phyloP scores from a whole-genome alignment of 2,113 vertebrate genomes.

The Zingel zingel region DNA sequence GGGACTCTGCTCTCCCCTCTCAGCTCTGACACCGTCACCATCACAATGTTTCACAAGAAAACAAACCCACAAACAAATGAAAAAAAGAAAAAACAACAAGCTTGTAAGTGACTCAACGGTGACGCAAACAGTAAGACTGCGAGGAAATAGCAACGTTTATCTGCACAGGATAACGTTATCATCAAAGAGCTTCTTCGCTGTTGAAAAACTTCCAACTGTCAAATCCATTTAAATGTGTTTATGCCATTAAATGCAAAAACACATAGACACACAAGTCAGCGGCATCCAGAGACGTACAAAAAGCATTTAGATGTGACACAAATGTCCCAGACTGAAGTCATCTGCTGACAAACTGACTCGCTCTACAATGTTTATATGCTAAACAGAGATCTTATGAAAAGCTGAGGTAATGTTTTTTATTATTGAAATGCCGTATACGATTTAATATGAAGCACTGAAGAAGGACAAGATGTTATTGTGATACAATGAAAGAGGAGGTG shows the following conservation, averaged over 20 bases:
- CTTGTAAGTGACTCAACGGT: not conserved
- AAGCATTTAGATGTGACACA: constrained; percentile 31
- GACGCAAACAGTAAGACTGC: constrained; percentile 23
- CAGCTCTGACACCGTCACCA: constrained; percentile 5
- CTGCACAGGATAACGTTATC: not conserved
- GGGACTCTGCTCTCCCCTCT: constrained; percentile 23
- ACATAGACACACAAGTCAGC: not conserved
- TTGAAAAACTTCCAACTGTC: constrained; percentile 8
- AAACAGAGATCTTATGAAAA: constrained; percentile 62
- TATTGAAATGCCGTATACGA: constrained; percentile 24
- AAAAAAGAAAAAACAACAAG: not conserved
- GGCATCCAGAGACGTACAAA: constrained; percentile 8
- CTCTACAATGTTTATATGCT: constrained; percentile 66
- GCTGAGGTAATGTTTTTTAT: constrained; percentile 54
- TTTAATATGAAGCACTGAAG: not conserved
- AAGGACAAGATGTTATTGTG: constrained; percentile 50
- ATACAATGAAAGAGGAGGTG: not conserved
- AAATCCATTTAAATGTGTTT: constrained; percentile 8
- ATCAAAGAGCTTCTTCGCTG: constrained; percentile 36
- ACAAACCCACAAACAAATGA: not conserved
- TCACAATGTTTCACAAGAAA: constrained; percentile 1
- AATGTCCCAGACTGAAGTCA: constrained; percentile 8
- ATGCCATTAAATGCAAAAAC: not conserved
- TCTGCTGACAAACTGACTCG: constrained; percentile 36
- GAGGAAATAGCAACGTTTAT: constrained; percentile 29